phyloP scores from a whole-genome alignment of 2,888 invertebrate species.

The Aspidapion aeneum region DNA sequence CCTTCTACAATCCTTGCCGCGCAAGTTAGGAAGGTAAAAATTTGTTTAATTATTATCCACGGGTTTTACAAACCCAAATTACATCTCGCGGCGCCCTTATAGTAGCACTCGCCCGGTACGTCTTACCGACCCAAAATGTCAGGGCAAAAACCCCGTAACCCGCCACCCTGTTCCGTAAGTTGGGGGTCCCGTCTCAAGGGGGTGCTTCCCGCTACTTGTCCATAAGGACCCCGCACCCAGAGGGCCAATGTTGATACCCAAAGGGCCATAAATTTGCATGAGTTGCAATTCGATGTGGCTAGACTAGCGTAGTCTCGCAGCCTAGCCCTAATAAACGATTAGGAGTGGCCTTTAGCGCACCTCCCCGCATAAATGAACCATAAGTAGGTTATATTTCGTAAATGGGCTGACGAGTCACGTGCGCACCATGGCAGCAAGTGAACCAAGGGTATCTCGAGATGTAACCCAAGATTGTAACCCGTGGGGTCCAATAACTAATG shows the following conservation, averaged over 20 bases:
- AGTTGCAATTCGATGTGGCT: too few relatives aligned
- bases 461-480: not conserved
- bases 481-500: slow-evolving; percentile 15
- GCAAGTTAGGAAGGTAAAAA: too few relatives aligned
- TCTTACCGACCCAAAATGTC: not conserved
- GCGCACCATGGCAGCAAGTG: not conserved
- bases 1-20: too few relatives aligned
- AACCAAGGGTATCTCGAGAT: slow-evolving; percentile 1
- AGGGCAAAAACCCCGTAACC: too few relatives aligned
- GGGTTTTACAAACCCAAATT: not conserved
- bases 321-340: too few relatives aligned
- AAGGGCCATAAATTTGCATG: not conserved
- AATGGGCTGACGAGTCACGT: too few relatives aligned
- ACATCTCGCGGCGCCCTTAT: not conserved
- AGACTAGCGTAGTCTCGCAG: too few relatives aligned
- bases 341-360: too few relatives aligned
- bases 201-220: not conserved
- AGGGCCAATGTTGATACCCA: not conserved
- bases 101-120: not conserved
- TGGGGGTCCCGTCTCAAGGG: not conserved
- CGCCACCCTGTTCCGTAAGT: too few relatives aligned
- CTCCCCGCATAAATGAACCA: too few relatives aligned
- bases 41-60: not conserved
- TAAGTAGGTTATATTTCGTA: too few relatives aligned
- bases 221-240: not conserved